A percentile compares a stretch with the other conserved stretches of the same genome.
Evolutionary conservation across 2,113 vertebrate genomes (phyloP).

Genomic region (Chrysochloris asiatica): DNA sequence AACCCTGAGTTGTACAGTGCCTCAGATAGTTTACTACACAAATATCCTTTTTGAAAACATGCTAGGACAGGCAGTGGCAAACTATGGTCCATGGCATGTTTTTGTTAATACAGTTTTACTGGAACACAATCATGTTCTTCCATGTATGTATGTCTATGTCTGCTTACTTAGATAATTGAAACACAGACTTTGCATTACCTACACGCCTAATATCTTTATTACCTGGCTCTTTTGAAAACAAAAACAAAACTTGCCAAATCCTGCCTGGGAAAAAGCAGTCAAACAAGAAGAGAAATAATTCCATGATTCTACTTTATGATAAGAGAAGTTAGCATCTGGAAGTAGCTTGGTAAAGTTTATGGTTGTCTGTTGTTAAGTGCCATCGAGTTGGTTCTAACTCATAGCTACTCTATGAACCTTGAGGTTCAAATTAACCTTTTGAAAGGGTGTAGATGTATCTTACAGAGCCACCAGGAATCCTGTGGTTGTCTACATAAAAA

Average conservation of each 20-base stretch:
- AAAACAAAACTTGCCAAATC: neutral
- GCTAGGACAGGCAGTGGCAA: neutral
- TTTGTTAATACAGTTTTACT: neutral
- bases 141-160: neutral
- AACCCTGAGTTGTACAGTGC: neutral
- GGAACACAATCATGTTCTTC: neutral
- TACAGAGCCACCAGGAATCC: no score
- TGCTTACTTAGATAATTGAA: neutral
- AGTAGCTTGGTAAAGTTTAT: neutral
- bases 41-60: neutral
- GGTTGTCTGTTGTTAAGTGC: no score
- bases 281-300: conserved; percentile 1
- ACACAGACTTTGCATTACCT: neutral
- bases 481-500: no score
- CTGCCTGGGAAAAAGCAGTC: neutral
- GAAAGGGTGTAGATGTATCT: no score
- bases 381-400: no score
- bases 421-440: no score
- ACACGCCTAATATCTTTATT: neutral
- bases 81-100: neutral
- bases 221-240: neutral
- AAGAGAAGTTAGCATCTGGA: neutral
- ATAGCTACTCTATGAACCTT: no score
- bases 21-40: neutral
- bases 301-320: neutral